phyloP scores from a whole-genome alignment of 2,113 vertebrate species.

The Ariopsis seemanni region DNA sequence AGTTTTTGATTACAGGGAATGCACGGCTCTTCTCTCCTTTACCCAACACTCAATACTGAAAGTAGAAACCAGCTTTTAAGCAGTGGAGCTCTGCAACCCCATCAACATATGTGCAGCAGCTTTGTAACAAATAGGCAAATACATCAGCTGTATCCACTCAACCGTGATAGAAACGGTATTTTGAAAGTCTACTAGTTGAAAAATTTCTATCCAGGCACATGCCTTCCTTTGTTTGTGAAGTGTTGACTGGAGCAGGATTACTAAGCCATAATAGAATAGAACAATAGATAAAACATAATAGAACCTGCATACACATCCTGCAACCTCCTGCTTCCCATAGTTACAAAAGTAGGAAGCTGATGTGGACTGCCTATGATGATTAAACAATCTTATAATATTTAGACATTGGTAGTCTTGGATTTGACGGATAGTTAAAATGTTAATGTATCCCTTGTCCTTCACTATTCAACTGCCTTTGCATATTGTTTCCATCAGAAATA shows the following conservation, averaged over 20 bases:
- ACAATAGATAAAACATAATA: background rate
- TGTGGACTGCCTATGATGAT: background rate
- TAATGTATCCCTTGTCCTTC: background rate
- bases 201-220: background rate
- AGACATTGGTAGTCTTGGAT: background rate
- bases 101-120: background rate
- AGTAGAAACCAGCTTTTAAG: background rate
- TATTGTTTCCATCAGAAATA: background rate
- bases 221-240: background rate
- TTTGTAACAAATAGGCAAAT: background rate
- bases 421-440: background rate
- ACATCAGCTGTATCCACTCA: background rate
- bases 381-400: background rate
- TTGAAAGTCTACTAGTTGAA: background rate
- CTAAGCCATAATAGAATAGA: background rate
- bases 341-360: constrained; percentile 18
- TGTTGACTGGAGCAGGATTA: background rate
- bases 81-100: background rate
- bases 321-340: background rate
- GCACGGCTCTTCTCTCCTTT: background rate
- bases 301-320: constrained; percentile 3
- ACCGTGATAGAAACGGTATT: background rate
- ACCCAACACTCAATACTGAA: background rate
- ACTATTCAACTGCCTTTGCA: background rate
- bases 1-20: background rate